Evolutionary conservation across 2,888 invertebrate genomes (phyloP).

Genomic region (Cephus sareptanus): DNA sequence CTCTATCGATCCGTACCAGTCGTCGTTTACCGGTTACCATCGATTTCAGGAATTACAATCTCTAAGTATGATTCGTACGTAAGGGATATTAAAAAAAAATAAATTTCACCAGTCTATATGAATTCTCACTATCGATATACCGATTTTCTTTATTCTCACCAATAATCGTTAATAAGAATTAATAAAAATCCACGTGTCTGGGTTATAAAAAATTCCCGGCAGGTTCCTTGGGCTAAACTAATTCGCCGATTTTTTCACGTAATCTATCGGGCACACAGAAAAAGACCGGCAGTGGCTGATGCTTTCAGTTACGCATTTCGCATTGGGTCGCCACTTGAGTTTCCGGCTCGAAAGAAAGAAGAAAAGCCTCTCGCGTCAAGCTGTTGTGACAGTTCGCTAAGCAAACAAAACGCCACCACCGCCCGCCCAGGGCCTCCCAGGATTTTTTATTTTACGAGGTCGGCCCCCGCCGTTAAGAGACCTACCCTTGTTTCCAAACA

Average conservation of each 20-base stretch:
- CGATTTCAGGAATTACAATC: not conserved
- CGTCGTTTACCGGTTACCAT: not conserved
- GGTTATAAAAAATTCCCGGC: not conserved
- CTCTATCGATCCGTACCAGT: not conserved
- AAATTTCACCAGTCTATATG: too few relatives aligned
- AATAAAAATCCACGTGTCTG: not conserved
- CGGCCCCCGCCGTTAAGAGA: slow-evolving; percentile 34
- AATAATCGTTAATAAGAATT: not conserved
- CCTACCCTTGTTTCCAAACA: slow-evolving; percentile 35
- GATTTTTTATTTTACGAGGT: slow-evolving; percentile 22
- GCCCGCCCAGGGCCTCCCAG: slow-evolving; percentile 15
- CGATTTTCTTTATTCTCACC: not conserved
- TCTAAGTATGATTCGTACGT: not conserved
- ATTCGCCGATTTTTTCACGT: not conserved
- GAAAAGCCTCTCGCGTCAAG: slow-evolving; percentile 34
- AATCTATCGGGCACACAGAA: not conserved
- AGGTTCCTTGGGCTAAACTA: not conserved
- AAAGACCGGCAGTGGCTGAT: not conserved
- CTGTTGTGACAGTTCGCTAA: slow-evolving; percentile 61
- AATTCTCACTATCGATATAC: not conserved
- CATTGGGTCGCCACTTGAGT: slow-evolving; percentile 30
- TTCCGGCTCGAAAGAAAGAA: slow-evolving; percentile 30
- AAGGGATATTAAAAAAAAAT: not conserved
- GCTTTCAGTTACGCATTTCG: slow-evolving; percentile 6
- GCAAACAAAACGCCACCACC: slow-evolving; percentile 49